Evolutionary conservation across 2,888 invertebrate species (phyloP), one percentile per base, ranked within the genome.

Genomic region (Celastrina argiolus): DNA sequence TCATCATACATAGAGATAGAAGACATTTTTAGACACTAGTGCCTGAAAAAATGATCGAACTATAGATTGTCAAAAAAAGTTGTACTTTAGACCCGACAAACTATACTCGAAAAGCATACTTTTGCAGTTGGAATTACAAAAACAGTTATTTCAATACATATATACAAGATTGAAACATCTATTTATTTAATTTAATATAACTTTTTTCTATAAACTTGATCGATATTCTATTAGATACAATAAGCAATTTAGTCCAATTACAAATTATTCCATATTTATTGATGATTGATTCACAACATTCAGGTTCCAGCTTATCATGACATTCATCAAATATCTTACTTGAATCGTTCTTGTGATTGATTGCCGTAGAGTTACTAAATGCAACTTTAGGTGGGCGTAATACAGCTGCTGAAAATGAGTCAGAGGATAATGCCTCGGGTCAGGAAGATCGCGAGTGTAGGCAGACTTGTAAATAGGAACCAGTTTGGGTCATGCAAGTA

Each of bases 401-500:
- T 67, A 72, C 69, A 71, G 69, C 68, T 74, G 71, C 71, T 71
- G 67, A 68, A 73, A 78, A 81, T 85, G 81, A 85, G 76, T 87
- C 83, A 84, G 74, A 76, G 77, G 77, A 77, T 80, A 80, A 80
- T 72, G 70, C 69, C 72, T 70, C 74, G 77, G 78, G 80, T 83
- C 84, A 85, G 79, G 78, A 82, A 76, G 83, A 81, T 80, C 77
- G 79, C 75, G 77, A 76, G 73, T 80, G 88, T 88, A 81, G 88
- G 88, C 80, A 76, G 73, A 80, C 83, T 82, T 80, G 82, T 77
- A 81, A 51, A 75, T 77, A 79, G 80, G 81, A 90, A 89, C 89
- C 88, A 85, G 89, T 89, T 89, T 84, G 81, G 85, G 86, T 86
- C 85, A 85, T 61, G 61, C 61, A 39, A 61, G 36, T 61, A 84